Percentiles rank a stretch among this genome's conserved stretches.
phyloP scores from a whole-genome alignment of 2,113 vertebrate genomes.

The Trinectes maculatus region DNA sequence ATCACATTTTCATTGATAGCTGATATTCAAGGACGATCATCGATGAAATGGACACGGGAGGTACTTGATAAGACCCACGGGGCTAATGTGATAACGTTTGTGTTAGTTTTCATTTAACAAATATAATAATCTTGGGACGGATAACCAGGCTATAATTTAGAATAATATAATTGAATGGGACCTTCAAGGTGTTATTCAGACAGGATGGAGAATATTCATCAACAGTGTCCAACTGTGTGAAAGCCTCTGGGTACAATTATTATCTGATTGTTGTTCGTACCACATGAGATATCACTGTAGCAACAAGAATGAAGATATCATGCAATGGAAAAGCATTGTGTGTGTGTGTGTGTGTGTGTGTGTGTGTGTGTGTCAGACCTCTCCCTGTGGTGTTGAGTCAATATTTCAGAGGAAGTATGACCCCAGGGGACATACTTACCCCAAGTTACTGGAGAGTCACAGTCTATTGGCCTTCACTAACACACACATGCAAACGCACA shows the following conservation, averaged over 20 bases:
- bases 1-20: too few relatives aligned
- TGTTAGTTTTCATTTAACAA: too few relatives aligned
- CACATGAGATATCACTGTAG: conserved; percentile 33
- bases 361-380: conserved; percentile 27
- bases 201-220: conserved; percentile 11
- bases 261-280: conserved; percentile 23
- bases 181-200: neutral
- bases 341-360: conserved; percentile 22
- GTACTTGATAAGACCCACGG: too few relatives aligned
- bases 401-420: conserved; percentile 70
- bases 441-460: conserved; percentile 51
- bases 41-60: neutral
- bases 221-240: neutral
- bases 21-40: neutral
- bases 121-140: too few relatives aligned
- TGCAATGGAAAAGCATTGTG: conserved; percentile 59
- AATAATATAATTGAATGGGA: neutral
- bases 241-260: conserved; percentile 7
- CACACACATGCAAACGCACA: conserved; percentile 20
- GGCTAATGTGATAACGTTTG: too few relatives aligned
- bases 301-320: conserved; percentile 39
- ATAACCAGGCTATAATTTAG: too few relatives aligned
- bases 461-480: conserved; percentile 37
- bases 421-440: conserved; percentile 55
- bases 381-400: conserved; percentile 65